Evolutionary conservation across 2,797 vertebrate genomes (phyloP), one percentile per base, ranked within the genome.

Genomic region (Tachyglossus aculeatus): DNA sequence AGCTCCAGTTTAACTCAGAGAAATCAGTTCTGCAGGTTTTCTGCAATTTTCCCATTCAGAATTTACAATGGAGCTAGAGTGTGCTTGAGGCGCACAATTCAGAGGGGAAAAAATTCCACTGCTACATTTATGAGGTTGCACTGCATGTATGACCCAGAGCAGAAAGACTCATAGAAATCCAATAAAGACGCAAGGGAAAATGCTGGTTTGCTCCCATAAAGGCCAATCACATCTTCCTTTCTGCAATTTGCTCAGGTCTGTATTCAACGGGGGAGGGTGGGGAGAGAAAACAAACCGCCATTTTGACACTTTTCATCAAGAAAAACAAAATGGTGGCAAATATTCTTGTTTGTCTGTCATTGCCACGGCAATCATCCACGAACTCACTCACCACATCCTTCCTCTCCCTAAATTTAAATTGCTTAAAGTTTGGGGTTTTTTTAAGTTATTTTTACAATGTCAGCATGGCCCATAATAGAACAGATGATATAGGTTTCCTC

Each of bases 181-280:
- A 67, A 29, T 41, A 75, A 73, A 74, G 19, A 43, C 0, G 47
- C 0, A 10, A 44, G 1, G 10, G 25, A 32, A 70, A 71, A n/a
- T 29, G 45, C 18, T 0, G 0, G 36, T 57, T 54, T 69, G 43
- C 7, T 45, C 39, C 71, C 25, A 16, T 39, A 81, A 33, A 75
- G 40, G 58, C 1, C 12, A 21, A 70, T 37, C 7, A 45, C 29
- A 66, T 27, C 56, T 51, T 59, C 45, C 21, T 3, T 38, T 39
- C 37, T 2, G 4, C 8, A 0, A 0, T 16, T n/a, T 32, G 27
- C 66, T 41, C 4, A 0, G 13, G 65, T 67, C 57, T 0, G 50
- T 5, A 15, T 19, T 2, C 0, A 1, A 51, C 9, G 0, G 0
- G 73, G 51, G n/a, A n/a, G n/a, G n/a, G n/a, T n/a, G n/a, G n/a